Base-by-base conservation (phyloP, 2,888 invertebrate species). In the Ochropleura plecta region DNA sequence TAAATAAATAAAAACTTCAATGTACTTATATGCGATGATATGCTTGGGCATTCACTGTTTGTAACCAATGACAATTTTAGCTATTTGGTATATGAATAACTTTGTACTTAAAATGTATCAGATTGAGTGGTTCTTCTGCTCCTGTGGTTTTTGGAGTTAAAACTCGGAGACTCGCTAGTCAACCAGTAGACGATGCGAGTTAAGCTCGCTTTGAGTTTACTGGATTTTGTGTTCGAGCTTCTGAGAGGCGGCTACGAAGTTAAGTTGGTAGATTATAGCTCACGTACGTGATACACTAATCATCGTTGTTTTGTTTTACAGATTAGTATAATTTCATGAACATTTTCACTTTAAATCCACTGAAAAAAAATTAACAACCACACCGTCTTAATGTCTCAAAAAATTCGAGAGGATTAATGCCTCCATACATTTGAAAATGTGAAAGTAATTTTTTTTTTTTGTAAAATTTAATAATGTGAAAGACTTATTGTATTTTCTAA, bases 201-300 rank as follows among this genome's bases (percentile, higher is more conserved):
- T 82, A 84, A 82, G 76, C 84, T 57, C 59, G 64, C 60, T 48
- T 16, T 14, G 57, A 79, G 68, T 79, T 81, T 67, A 60, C 59
- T 60, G 76, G 63, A 72, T 72, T 70, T 80, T 30, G 69, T 72
- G 67, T 80, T 70, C 16, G 16, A 70, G 72, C 60, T 64, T 53
- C 59, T 62, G 70, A 70, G 66, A 69, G 84, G 30, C 57, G 20
- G 6, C 48, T n/a, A 49, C n/a, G 30, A 20, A 55, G 55, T 20
- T 48, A n/a, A 53, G 5, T 64, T 55, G 12, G 10, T n/a, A 63
- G n/a, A 42, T 51, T 62, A 44, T 12, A 66, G 18, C 16, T 63
- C 30, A 40, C n/a, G 7, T 49, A 20, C 30, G 14, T 14, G 7
- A 57, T 9, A 12, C 7, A 14, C 53, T 64, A 30, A 18, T 16